A percentile compares a stretch with the other conserved stretches of the same genome.
Evolutionary conservation across 2,113 vertebrate species (phyloP).

Genomic region (Telmatochromis brichardi): DNA sequence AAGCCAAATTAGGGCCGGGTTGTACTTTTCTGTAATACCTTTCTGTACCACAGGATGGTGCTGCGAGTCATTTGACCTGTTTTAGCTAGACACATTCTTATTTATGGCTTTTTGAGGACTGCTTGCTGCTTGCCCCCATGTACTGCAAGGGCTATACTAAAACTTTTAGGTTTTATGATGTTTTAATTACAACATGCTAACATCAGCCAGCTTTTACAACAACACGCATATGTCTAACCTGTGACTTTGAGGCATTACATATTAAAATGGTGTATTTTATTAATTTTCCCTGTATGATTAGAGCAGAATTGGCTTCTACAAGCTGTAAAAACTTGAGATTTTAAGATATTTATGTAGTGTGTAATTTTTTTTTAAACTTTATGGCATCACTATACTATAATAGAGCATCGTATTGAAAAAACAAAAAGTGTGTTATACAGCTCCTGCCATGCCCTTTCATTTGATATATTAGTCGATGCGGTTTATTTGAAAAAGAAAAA

Average conservation of each 20-base stretch:
- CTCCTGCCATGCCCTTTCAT: neutral
- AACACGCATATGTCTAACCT: neutral
- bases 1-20: neutral
- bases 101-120: neutral
- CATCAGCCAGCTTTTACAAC: neutral
- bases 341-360: neutral
- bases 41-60: neutral
- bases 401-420: neutral
- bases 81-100: neutral
- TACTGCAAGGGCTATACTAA: neutral
- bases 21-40: neutral
- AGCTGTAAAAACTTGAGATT: neutral
- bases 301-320: neutral
- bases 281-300: neutral
- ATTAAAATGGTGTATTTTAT: neutral
- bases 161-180: rapidly evolving
- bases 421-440: neutral
- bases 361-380: neutral
- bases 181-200: neutral
- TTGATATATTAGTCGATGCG: rapidly evolving
- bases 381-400: neutral
- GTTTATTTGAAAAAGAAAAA: neutral
- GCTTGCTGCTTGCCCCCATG: neutral
- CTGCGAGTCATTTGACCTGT: neutral
- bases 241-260: neutral